Percentiles rank a stretch among this genome's conserved stretches.
Conservation (phyloP, 2,113 vertebrate species). For the Zosterops lateralis region DNA sequence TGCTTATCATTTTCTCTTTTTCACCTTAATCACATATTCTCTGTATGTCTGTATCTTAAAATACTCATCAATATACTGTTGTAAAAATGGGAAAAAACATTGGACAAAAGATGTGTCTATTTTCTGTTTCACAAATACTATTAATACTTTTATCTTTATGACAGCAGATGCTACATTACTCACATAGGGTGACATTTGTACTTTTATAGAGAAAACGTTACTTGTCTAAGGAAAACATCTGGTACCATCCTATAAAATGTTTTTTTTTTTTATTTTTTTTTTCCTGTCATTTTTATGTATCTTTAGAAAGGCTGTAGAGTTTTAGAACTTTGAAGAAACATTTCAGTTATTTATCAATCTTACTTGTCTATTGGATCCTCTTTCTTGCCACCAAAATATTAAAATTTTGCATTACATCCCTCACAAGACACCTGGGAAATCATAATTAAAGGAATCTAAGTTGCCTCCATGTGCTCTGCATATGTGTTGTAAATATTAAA, state of each 20-base stretch:
- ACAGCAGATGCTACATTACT: background rate
- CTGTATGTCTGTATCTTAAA: background rate
- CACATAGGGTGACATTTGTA: background rate
- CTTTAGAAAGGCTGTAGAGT: background rate
- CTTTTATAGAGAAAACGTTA: background rate
- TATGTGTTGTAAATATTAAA: background rate
- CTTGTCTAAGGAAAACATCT: background rate
- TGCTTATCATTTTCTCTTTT: background rate
- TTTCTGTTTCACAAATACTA: background rate
- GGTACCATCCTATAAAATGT: background rate
- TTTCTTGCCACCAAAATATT: background rate
- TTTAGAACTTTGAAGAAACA: background rate
- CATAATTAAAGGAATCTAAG: background rate
- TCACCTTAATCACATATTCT: background rate
- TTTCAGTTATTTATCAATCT: background rate
- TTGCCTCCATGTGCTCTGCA: background rate
- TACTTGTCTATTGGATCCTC: background rate
- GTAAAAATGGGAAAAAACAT: background rate
- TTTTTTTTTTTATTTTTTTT: background rate
- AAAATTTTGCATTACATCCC: background rate
- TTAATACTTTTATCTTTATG: background rate
- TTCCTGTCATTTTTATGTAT: background rate
- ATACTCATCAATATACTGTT: background rate
- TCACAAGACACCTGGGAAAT: background rate
- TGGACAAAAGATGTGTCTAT: background rate